Evolutionary conservation across 2,113 vertebrate species (phyloP).

Genomic region (Fulica atra): DNA sequence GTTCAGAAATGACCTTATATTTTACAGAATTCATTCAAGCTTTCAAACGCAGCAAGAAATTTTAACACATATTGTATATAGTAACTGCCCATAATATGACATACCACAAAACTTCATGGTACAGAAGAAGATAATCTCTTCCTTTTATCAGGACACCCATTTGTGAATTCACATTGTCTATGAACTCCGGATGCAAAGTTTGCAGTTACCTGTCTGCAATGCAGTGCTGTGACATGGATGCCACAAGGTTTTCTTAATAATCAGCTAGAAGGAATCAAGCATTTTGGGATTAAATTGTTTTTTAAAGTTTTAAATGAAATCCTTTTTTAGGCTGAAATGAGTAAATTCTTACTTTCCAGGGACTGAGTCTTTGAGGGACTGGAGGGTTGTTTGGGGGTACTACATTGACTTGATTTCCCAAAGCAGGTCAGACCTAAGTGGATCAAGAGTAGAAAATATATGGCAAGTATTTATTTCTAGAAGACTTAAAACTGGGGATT

Average conservation of each 20-base stretch:
- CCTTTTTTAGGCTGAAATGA: background rate
- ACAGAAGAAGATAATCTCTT: background rate
- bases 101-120: background rate
- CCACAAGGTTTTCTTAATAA: background rate
- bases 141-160: background rate
- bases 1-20: constrained; percentile 24
- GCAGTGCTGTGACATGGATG: background rate
- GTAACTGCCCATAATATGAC: background rate
- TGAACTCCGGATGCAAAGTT: background rate
- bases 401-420: background rate
- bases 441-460: background rate
- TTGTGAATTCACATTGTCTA: background rate
- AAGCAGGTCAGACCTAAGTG: background rate
- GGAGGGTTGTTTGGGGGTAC: fast-evolving
- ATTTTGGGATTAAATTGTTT: background rate
- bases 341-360: background rate
- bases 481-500: background rate
- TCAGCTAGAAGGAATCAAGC: background rate
- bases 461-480: background rate
- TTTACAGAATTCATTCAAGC: background rate
- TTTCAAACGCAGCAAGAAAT: constrained; percentile 1
- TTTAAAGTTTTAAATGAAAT: background rate
- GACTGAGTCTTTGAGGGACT: background rate
- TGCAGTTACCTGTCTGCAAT: background rate
- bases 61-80: background rate